phyloP scores from a whole-genome alignment of 2,113 vertebrate species.

The Neolamprologus brichardi region DNA sequence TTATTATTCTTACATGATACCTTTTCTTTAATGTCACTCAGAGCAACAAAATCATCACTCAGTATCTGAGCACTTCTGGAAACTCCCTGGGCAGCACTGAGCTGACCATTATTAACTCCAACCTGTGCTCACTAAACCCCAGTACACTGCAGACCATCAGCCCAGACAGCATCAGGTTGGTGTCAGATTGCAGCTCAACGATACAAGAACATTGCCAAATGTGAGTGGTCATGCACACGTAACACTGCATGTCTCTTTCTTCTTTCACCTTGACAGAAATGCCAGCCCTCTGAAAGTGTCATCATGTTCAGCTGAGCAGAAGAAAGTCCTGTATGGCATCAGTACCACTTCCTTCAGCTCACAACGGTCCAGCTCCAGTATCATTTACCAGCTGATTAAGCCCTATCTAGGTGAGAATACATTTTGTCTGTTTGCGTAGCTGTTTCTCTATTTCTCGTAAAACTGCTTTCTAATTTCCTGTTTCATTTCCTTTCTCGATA shows the following conservation, averaged over 20 bases:
- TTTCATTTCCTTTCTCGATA: neutral
- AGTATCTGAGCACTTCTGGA: slow-evolving; percentile 45
- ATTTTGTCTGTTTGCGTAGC: neutral
- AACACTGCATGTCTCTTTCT: neutral
- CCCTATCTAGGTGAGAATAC: slow-evolving; percentile 1
- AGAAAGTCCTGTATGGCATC: slow-evolving; percentile 30
- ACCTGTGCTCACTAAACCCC: slow-evolving; percentile 66
- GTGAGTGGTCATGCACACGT: neutral
- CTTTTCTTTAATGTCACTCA: neutral
- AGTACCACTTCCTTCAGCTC: slow-evolving; percentile 11
- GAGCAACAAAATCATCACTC: slow-evolving; percentile 64
- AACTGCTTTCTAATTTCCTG: neutral
- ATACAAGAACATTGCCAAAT: neutral
- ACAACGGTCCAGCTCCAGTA: neutral
- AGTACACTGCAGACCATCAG: slow-evolving; percentile 17
- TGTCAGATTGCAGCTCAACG: neutral
- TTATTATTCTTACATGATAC: neutral
- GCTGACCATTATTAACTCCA: slow-evolving; percentile 41
- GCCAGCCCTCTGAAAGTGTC: neutral
- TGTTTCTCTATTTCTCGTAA: neutral
- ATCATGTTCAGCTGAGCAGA: slow-evolving; percentile 36
- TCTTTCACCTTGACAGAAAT: slow-evolving; percentile 2
- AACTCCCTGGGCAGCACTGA: slow-evolving; percentile 50
- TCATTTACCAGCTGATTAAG: neutral
- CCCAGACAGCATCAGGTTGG: slow-evolving; percentile 27